Evolutionary conservation across 2,113 vertebrate genomes (phyloP).

Genomic region (Rhabdornis inornatus): DNA sequence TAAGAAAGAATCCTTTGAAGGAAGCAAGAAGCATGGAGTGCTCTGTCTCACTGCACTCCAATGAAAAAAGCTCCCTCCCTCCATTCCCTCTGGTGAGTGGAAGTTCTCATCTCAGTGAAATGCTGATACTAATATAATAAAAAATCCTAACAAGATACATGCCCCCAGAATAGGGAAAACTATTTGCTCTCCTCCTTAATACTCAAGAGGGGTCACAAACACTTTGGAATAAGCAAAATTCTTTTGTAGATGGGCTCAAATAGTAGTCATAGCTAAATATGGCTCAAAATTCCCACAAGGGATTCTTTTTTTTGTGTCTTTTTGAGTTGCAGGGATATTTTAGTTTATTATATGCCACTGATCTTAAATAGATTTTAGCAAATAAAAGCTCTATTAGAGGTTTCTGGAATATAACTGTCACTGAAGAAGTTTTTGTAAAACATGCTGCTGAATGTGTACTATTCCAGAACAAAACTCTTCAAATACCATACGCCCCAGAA

Average conservation of each 20-base stretch:
- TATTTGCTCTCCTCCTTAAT: neutral
- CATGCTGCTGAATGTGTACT: neutral
- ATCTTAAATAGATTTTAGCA: neutral
- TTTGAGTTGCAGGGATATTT: neutral
- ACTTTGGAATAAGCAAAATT: neutral
- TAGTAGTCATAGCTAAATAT: neutral
- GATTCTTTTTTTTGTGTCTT: neutral
- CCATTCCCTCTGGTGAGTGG: neutral
- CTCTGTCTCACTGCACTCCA: neutral
- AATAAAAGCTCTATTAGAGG: neutral
- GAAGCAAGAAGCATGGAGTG: neutral
- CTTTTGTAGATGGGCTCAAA: neutral
- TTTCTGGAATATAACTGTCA: neutral
- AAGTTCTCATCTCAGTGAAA: neutral
- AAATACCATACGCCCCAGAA: neutral
- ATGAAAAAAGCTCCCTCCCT: neutral
- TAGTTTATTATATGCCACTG: neutral
- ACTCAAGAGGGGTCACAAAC: neutral
- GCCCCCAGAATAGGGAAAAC: neutral
- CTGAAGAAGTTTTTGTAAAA: neutral
- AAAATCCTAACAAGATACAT: neutral
- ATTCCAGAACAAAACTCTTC: neutral
- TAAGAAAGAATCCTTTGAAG: neutral
- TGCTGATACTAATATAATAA: neutral
- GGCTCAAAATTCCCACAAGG: neutral